Evolutionary conservation across 2,113 vertebrate species (phyloP).

Genomic region (Prunella himalayana): DNA sequence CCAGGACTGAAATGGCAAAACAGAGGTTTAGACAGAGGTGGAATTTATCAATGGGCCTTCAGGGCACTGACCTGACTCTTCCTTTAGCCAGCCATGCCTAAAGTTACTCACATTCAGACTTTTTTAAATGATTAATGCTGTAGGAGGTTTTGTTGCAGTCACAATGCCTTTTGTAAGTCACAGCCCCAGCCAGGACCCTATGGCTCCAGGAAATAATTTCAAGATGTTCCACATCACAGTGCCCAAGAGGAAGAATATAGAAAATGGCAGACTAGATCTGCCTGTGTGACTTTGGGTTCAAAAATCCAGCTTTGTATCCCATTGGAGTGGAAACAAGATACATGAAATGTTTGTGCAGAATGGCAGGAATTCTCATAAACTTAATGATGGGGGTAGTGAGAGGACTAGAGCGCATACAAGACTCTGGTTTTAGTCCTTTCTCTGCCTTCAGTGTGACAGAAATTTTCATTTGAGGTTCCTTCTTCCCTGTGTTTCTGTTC

Average conservation of each 20-base stretch:
- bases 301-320: not conserved
- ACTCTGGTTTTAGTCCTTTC: not conserved
- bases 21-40: not conserved
- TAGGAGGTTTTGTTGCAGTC: not conserved
- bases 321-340: not conserved
- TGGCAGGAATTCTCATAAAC: not conserved
- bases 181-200: not conserved
- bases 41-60: not conserved
- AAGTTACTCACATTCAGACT: not conserved
- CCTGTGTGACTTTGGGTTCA: not conserved
- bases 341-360: not conserved
- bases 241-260: not conserved
- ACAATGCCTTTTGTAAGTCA: not conserved
- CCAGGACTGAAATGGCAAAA: not conserved
- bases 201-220: not conserved
- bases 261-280: not conserved
- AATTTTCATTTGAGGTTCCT: not conserved
- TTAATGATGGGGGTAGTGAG: not conserved
- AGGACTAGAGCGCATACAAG: not conserved
- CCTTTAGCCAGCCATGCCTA: not conserved
- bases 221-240: not conserved
- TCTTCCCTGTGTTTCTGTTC: not conserved
- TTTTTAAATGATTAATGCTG: not conserved
- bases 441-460: not conserved
- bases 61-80: not conserved